Conservation (phyloP, 1,140 invertebrate genomes). For the Anastatus disparis region DNA sequence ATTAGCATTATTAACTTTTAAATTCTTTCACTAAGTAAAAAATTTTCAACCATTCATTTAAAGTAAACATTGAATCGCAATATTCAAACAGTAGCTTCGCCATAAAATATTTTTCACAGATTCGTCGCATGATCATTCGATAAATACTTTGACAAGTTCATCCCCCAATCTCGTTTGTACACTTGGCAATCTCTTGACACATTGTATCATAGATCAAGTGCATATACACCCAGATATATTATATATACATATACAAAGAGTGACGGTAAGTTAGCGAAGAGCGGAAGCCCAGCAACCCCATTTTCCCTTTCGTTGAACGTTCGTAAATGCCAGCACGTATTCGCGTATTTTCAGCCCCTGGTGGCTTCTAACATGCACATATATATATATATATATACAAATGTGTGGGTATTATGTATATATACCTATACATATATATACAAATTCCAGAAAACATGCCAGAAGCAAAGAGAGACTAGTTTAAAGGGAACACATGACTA, state of each 20-base stretch:
- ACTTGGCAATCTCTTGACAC: too few species aligned
- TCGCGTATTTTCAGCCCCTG: slow-evolving; percentile 57
- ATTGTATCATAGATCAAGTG: too few species aligned
- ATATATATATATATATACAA: slow-evolving; percentile 46
- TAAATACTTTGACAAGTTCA: too few species aligned
- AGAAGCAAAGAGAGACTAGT: background rate
- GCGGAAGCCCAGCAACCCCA: slow-evolving; percentile 54
- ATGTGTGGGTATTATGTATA: slow-evolving; percentile 18
- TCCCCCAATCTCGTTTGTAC: too few species aligned
- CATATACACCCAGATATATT: too few species aligned
- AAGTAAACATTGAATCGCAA: too few species aligned
- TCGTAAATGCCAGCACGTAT: slow-evolving; percentile 57
- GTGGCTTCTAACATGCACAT: slow-evolving; percentile 23
- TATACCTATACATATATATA: slow-evolving; percentile 12
- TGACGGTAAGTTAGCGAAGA: slow-evolving; percentile 25
- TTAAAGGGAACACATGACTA: slow-evolving; percentile 7
- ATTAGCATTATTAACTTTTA: too few species aligned
- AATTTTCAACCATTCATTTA: too few species aligned
- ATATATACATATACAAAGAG: background rate
- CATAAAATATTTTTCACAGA: too few species aligned
- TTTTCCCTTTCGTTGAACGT: slow-evolving; percentile 63
- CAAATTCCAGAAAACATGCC: background rate
- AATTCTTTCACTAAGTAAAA: too few species aligned
- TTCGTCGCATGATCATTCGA: too few species aligned
- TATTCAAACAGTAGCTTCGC: too few species aligned